Evolutionary conservation across 2,113 vertebrate genomes (phyloP).

Genomic region (Toxostoma redivivum): DNA sequence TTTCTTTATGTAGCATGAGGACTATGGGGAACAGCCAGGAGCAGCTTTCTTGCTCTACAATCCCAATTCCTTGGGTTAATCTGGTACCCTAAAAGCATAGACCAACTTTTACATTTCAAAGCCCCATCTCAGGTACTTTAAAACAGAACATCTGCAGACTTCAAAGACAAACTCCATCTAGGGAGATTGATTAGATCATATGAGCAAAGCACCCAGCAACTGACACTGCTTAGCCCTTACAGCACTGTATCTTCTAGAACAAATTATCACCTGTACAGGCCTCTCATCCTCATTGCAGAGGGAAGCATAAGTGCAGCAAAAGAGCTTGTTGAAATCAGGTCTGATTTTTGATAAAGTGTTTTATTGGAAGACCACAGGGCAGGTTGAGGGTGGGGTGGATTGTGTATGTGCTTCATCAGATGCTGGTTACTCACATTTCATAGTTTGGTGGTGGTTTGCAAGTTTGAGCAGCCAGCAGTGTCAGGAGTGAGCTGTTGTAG

Average conservation of each 20-base stretch:
- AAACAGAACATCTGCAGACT: not conserved
- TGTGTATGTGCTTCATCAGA: not conserved
- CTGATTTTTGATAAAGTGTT: not conserved
- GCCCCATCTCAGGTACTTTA: not conserved
- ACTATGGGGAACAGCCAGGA: not conserved
- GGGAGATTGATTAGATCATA: not conserved
- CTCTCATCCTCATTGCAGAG: not conserved
- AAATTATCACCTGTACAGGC: not conserved
- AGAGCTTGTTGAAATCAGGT: not conserved
- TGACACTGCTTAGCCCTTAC: not conserved
- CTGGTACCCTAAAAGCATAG: not conserved
- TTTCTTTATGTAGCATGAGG: not conserved
- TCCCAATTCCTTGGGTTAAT: not conserved
- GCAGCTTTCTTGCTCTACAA: not conserved
- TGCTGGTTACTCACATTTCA: not conserved
- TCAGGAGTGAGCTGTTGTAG: not conserved
- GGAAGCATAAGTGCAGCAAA: not conserved
- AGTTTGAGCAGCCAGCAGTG: not conserved
- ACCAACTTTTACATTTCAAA: not conserved
- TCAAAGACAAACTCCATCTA: not conserved
- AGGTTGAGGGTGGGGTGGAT: fast-evolving
- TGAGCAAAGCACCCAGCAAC: not conserved
- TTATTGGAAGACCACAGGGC: not conserved
- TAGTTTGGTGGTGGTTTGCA: not conserved
- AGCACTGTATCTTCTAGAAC: not conserved